Evolutionary conservation across 2,888 invertebrate genomes (phyloP).

Genomic region (Stenichneumon culpator): DNA sequence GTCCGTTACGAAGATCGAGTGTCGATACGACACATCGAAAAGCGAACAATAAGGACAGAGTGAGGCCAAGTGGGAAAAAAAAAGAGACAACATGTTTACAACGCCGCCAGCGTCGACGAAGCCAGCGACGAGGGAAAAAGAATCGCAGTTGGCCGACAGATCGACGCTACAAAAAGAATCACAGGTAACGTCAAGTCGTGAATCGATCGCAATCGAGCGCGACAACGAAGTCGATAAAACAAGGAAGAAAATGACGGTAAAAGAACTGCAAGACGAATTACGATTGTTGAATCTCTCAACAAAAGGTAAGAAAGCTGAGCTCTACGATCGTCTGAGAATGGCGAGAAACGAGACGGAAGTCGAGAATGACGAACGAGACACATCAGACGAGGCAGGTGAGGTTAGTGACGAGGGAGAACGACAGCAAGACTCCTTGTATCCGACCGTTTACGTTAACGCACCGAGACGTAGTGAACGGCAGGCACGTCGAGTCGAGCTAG

Average conservation of each 20-base stretch:
- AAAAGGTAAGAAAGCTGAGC: background rate
- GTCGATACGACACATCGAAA: background rate
- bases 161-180: background rate
- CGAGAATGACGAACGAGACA: background rate
- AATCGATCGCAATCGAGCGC: background rate
- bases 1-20: background rate
- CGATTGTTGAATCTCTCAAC: constrained; percentile 5
- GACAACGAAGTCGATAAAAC: background rate
- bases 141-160: background rate
- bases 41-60: constrained; percentile 1
- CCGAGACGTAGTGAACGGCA: too few relatives aligned
- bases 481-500: too few relatives aligned
- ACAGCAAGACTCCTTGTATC: too few relatives aligned
- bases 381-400: too few relatives aligned
- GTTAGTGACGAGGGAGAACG: too few relatives aligned
- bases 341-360: background rate
- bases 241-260: background rate
- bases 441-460: too few relatives aligned
- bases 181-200: constrained; percentile 4
- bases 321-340: constrained; percentile 1
- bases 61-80: background rate
- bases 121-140: background rate
- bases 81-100: background rate
- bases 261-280: constrained; percentile 4
- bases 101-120: too few relatives aligned